These are phyloP conservation scores for Spermophilus dauricus DNA, from an alignment of 2,113 vertebrate genomes.

Conservation along the genomic window DNA sequence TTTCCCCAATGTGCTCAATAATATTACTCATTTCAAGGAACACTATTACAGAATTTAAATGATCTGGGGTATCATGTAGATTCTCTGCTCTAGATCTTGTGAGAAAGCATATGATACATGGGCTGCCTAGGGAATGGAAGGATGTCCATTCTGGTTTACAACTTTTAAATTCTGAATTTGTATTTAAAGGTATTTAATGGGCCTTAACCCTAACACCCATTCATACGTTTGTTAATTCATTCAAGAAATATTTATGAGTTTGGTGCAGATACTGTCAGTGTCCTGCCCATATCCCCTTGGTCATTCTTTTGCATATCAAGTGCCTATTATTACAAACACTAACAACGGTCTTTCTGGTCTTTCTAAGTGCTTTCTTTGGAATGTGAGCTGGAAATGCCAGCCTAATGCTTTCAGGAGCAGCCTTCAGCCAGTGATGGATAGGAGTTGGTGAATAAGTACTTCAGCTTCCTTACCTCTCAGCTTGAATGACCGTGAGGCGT, in stretches of 20 bases:
- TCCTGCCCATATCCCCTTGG: background rate
- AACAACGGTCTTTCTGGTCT: background rate
- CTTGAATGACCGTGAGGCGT: background rate
- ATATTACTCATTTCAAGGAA: conserved; percentile 6
- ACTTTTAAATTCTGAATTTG: conserved; percentile 40
- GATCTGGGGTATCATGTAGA: background rate
- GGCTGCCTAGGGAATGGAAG: background rate
- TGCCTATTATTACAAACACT: background rate
- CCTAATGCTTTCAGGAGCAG: background rate
- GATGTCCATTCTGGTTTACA: conserved; percentile 34
- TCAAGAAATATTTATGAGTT: conserved; percentile 25
- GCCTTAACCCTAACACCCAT: background rate
- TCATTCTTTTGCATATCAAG: background rate
- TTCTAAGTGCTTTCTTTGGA: background rate
- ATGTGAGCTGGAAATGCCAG: background rate
- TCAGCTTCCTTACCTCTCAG: background rate
- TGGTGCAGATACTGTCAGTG: background rate
- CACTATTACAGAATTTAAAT: conserved; percentile 46
- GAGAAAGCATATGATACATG: background rate
- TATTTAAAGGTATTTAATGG: background rate
- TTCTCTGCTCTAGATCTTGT: conserved; percentile 3
- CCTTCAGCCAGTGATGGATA: background rate
- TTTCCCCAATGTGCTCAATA: background rate
- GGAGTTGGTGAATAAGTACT: background rate
- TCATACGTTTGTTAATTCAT: conserved; percentile 10